phyloP scores from a whole-genome alignment of 2,797 vertebrate species.

The Epinephelus malabaricus region DNA sequence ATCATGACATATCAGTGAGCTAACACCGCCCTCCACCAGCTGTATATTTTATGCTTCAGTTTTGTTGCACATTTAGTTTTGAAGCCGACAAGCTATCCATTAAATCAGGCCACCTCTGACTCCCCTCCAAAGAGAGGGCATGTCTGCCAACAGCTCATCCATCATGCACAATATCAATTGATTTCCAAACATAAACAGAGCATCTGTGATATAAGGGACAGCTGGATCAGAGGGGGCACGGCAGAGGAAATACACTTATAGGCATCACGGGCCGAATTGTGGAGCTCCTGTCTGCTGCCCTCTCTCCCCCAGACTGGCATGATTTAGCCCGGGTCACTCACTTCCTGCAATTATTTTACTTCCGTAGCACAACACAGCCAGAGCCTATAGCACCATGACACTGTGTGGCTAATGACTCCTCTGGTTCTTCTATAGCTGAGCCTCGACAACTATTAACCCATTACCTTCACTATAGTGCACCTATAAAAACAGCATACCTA shows the following conservation, averaged over 20 bases:
- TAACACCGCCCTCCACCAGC: conserved; percentile 47
- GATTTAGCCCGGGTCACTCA: conserved; percentile 82
- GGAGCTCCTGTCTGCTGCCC: conserved; percentile 81
- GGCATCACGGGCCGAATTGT: conserved; percentile 82
- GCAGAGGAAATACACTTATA: conserved; percentile 80
- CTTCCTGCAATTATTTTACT: conserved; percentile 87
- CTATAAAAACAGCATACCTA: conserved; percentile 45
- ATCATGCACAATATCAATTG: conserved; percentile 88
- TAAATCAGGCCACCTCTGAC: conserved; percentile 87
- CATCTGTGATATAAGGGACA: conserved; percentile 87
- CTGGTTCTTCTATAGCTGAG: conserved; percentile 61
- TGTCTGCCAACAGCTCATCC: conserved; percentile 85
- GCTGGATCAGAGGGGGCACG: conserved; percentile 72
- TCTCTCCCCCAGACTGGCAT: conserved; percentile 75
- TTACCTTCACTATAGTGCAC: conserved; percentile 39
- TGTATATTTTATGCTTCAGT: conserved; percentile 77
- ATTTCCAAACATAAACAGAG: conserved; percentile 88
- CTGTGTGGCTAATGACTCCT: conserved; percentile 74
- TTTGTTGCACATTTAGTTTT: conserved; percentile 84
- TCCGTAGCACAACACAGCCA: conserved; percentile 81
- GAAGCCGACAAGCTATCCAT: conserved; percentile 83
- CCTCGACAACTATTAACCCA: conserved; percentile 69
- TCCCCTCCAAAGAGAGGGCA: conserved; percentile 81
- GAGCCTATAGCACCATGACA: conserved; percentile 75
- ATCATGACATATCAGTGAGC: conserved; percentile 73